Base-by-base conservation (phyloP, 2,113 vertebrate species). In the Sclerurus mexicanus region DNA sequence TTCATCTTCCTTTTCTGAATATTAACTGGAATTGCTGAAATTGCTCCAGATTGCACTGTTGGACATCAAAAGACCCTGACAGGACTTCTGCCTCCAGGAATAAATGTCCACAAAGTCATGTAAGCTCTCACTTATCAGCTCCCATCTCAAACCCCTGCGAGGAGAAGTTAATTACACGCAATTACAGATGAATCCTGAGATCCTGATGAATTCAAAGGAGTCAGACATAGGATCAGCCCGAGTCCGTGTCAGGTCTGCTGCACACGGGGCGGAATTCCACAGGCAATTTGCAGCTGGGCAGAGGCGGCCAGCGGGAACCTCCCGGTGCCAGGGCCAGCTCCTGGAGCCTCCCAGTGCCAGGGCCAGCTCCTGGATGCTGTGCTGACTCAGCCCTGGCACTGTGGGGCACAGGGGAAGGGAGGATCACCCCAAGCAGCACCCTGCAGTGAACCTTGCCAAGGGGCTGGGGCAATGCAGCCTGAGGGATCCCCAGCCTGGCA, bases 31-130 rank as follows among this genome's bases (percentile, higher is more conserved):
- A n/a, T 67, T 9, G 47, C 27, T 35, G 10, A 10, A 79, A n/a
- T 71, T 10, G 47, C 27, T 35, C 20, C 39, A 31, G 16, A 14
- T 9, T 22, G 30, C 11, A 18, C 6, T 3, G 0, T 35, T 6
- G 23, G 68, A 52, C 42, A 37, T 52, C 42, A 27, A 22, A 46
- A 49, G 53, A 49, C 18, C 37, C 46, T 10, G 21, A 4, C 3
- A 7, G 31, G 7, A 15, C 24, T 81, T 52, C 60, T 47, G 42
- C 19, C 37, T 49, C 67, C 74, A 17, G 35, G 31, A 63, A 73
- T 16, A 78, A 73, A 46, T 0, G 0, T 15, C 71, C 35, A 5
- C 0, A 2, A 31, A 4, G 15, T 9, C 42, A 10, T 0, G 30
- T 9, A 5, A 50, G 60, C 23, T 4, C n/a, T 5, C 33, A 1